phyloP scores from a whole-genome alignment of 2,113 vertebrate genomes.

The Zapornia atra region DNA sequence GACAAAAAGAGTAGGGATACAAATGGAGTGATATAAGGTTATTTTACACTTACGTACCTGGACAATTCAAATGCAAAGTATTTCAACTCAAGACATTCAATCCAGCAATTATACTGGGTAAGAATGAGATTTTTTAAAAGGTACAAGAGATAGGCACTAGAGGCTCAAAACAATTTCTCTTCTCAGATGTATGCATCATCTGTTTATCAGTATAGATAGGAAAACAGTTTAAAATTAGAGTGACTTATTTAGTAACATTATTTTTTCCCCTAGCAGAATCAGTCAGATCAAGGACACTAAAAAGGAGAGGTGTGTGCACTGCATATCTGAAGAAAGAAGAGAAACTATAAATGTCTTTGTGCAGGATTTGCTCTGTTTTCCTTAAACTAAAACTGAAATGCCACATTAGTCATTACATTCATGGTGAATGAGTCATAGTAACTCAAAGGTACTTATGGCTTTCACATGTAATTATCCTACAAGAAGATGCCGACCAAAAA shows the following conservation, averaged over 20 bases:
- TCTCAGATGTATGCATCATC: not conserved
- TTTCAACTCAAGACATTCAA: not conserved
- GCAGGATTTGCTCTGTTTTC: not conserved
- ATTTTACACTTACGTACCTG: not conserved
- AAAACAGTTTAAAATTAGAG: not conserved
- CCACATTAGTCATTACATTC: conserved; percentile 32
- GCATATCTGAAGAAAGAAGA: not conserved
- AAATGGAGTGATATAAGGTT: not conserved
- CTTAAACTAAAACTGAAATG: conserved; percentile 35
- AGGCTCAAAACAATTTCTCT: not conserved
- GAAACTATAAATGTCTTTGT: not conserved
- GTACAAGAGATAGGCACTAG: not conserved
- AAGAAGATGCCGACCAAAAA: not conserved
- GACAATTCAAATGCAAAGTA: not conserved
- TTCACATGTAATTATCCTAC: not conserved
- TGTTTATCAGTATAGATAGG: not conserved
- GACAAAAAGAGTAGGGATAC: not conserved
- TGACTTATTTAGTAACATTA: not conserved
- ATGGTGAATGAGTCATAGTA: not conserved
- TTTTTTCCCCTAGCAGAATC: not conserved
- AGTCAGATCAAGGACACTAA: not conserved
- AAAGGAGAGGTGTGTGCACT: not conserved
- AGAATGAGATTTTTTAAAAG: not conserved
- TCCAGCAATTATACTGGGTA: not conserved
- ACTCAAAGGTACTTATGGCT: not conserved